Evolutionary conservation across 2,113 vertebrate genomes (phyloP), one percentile per base, ranked within the genome.

Genomic region (Clarias batrachus): DNA sequence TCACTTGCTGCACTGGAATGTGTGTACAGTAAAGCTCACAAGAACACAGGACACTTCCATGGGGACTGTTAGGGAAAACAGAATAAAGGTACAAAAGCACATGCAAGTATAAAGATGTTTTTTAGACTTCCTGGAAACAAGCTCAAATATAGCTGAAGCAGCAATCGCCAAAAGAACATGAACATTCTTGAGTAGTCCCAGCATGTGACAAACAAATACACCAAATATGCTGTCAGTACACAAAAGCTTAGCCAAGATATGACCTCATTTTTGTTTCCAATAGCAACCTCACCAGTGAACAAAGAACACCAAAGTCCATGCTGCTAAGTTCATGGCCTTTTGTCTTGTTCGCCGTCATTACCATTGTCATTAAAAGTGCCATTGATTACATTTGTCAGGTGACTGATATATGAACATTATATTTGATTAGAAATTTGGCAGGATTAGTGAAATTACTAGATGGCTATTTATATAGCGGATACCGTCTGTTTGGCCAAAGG

Each of bases 1-100:
- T 88, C 87, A 86, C 71, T 91, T 87, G 83, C 65, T 85, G 74
- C 30, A 10, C 66, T 88, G 88, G 87, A 89, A 89, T 84, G 87
- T 87, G 74, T 89, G 66, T 77, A 87, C 33, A 41, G 76, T 82
- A 84, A 89, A 76, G 82, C 79, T 81, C 70, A 85, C 68, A 85
- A 85, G 86, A 76, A 63, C 37, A 37, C 83, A 74, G 14, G 19
- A 87, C 62, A 80, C 83, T 30, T 85, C 73, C 62, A 65, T 23
- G 54, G 73, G 86, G 79, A 85, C 70, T 62, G 33, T 2, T 7
- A 11, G 86, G 76, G 27, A 81, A 48, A 84, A 59, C 57, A 62
- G 68, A 59, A 73, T 65, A 88, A 85, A 90, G 87, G 63, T 41
- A 70, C 33, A 21, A 60, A 85, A 41, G 41, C 48, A 57, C 21